Conservation (phyloP, 2,888 invertebrate species). For the Thecocarcelia acutangulata region DNA sequence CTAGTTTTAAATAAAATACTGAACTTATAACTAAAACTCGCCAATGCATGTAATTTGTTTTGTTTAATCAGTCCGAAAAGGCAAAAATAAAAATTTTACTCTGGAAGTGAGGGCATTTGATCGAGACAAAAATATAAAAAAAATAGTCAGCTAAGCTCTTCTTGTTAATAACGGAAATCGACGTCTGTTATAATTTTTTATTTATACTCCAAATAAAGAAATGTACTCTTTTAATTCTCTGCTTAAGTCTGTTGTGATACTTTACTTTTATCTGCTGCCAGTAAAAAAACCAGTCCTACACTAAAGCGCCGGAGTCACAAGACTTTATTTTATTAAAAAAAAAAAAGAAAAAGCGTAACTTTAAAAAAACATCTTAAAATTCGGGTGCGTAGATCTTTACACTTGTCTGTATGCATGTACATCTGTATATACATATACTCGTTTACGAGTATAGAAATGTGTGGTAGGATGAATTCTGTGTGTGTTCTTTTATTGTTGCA, state of each 20-base stretch:
- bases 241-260: neutral
- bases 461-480: constrained; percentile 35
- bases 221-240: constrained; percentile 11
- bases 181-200: neutral
- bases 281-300: constrained; percentile 44
- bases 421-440: too few species aligned
- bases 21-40: too few species aligned
- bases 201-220: neutral
- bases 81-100: too few species aligned
- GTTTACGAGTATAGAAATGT: neutral
- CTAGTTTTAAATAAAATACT: too few species aligned
- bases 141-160: too few species aligned
- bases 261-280: constrained; percentile 5
- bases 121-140: too few species aligned
- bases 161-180: too few species aligned
- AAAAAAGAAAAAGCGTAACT: neutral
- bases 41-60: too few species aligned
- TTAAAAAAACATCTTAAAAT: neutral
- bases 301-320: constrained; percentile 5
- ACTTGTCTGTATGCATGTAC: too few species aligned
- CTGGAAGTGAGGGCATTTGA: too few species aligned
- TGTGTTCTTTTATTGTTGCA: constrained; percentile 47
- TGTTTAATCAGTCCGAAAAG: too few species aligned
- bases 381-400: neutral
- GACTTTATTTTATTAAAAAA: constrained; percentile 10